Evolutionary conservation across 2,113 vertebrate species (phyloP), one percentile per base, ranked within the genome.

Genomic region (Bubo bubo): DNA sequence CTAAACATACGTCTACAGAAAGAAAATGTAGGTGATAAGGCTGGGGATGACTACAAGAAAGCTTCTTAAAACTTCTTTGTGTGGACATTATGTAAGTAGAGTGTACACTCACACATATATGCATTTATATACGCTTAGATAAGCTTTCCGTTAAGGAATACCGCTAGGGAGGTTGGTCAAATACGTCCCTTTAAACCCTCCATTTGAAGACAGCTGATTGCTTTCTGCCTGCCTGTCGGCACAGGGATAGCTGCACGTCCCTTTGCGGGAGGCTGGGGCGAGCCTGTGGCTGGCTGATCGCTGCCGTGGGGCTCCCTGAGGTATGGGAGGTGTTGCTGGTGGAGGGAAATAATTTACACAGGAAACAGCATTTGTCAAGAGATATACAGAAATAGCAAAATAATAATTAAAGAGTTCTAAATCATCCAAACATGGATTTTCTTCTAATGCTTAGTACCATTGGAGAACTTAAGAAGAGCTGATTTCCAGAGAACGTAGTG

Each of bases 11-110:
- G 6, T 49, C 24, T 73, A 10, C 15, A 15, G 50, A n/a, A 74
- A 53, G 23, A 27, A 79, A 71, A 53, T 9, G 1, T 0, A 47
- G 39, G 27, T 1, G 5, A 16, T 60, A 16, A 34, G 39, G 7
- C 55, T 86, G 82, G 15, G 32, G n/a, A 9, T 80, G 41, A 81
- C 35, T 4, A 10, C 14, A 52, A 32, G 45, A 47, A 47, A 47
- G 7, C 35, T 58, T 34, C 14, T 47, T 49, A 10, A 10, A 75
- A 35, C 13, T 68, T 70, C 60, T 76, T 30, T 34, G 8, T 13
- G 39, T 39, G 22, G 43, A 30, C 4, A 7, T 72, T 67, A 8
- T 59, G 17, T 18, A 32, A 43, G 34, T 21, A 41, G 68, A 26
- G 19, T 49, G 26, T 24, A 4, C 27, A 34, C 4, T 9, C 47